Percentiles rank a stretch among this genome's conserved stretches.
Conservation (phyloP, 1,140 invertebrate genomes). For the Pseudachorutes palmiensis region DNA sequence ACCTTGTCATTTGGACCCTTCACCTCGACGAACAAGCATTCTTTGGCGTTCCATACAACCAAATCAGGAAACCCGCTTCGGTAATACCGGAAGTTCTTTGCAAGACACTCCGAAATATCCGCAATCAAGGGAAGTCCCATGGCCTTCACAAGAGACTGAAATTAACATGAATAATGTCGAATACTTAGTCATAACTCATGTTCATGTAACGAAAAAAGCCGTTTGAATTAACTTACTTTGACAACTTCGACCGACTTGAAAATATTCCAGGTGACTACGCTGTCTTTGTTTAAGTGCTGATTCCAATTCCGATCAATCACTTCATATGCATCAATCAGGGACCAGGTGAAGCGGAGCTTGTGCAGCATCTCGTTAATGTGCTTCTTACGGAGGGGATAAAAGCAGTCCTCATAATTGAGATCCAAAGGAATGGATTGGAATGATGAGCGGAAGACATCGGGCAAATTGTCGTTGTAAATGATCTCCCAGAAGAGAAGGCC, state of each 20-base stretch:
- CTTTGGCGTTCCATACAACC: constrained; percentile 61
- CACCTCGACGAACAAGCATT: constrained; percentile 69
- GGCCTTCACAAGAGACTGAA: constrained; percentile 50
- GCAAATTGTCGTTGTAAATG: constrained; percentile 53
- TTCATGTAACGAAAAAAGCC: background rate
- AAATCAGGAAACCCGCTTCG: constrained; percentile 72
- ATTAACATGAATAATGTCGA: constrained; percentile 8
- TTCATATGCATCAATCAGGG: constrained; percentile 43
- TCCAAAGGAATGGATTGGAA: constrained; percentile 63
- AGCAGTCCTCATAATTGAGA: constrained; percentile 53
- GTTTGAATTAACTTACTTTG: too few species aligned
- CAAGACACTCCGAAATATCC: constrained; percentile 55
- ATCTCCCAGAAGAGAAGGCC: constrained; percentile 67
- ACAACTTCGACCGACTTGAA: constrained; percentile 46
- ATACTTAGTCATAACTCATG: background rate
- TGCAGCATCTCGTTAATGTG: constrained; percentile 51
- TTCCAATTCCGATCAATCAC: constrained; percentile 46
- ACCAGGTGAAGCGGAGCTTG: constrained; percentile 41
- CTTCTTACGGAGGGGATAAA: constrained; percentile 54
- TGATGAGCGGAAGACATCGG: constrained; percentile 57
- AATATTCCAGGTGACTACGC: constrained; percentile 48
- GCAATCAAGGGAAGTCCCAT: constrained; percentile 49
- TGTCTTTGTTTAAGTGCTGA: constrained; percentile 43
- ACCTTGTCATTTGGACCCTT: constrained; percentile 77
- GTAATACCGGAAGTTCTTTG: constrained; percentile 52